A percentile compares a stretch with the other conserved stretches of the same genome.
phyloP scores from a whole-genome alignment of 1,140 invertebrate species.

The Melanaphis sacchari region DNA sequence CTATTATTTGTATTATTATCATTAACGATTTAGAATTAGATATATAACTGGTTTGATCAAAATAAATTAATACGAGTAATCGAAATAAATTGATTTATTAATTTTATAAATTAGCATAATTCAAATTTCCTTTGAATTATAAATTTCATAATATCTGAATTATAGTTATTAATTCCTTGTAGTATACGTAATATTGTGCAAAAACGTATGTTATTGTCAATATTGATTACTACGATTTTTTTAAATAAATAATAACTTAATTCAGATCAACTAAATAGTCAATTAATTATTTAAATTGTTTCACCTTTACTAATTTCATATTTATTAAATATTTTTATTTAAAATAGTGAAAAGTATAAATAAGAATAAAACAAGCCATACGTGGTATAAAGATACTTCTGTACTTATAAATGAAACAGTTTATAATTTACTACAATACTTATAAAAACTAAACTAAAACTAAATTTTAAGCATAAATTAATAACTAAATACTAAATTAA shows the following conservation, averaged over 20 bases:
- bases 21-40: not conserved
- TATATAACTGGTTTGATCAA: not conserved
- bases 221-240: not conserved
- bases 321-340: not conserved
- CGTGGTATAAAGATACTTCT: too few species aligned
- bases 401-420: too few species aligned
- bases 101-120: not conserved
- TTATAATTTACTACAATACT: too few species aligned
- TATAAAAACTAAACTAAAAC: not conserved
- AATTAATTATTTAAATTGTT: not conserved
- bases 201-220: not conserved
- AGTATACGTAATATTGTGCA: not conserved
- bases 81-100: not conserved
- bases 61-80: not conserved
- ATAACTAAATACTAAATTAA: not conserved
- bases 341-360: not conserved
- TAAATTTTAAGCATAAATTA: not conserved
- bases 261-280: not conserved
- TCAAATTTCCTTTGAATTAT: not conserved
- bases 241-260: not conserved
- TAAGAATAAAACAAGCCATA: not conserved
- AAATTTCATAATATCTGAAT: not conserved
- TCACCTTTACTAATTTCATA: not conserved
- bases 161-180: not conserved
- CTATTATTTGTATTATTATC: fast-evolving